phyloP scores from a whole-genome alignment of 2,113 vertebrate species.

The Pelvicachromis taeniatus region DNA sequence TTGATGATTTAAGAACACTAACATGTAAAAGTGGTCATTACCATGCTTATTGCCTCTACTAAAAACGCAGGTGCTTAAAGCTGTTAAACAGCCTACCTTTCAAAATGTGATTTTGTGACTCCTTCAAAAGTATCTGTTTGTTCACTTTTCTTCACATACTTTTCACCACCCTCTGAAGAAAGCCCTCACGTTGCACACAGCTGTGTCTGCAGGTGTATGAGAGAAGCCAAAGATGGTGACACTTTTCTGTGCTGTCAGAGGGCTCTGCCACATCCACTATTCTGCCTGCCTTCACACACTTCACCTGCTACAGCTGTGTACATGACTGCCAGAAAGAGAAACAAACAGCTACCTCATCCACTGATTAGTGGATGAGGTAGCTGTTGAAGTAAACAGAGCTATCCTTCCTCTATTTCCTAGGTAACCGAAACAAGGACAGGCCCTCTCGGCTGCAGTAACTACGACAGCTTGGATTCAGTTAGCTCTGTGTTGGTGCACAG shows the following conservation, averaged over 20 bases:
- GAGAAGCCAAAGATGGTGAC: neutral
- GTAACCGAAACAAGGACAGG: conserved; percentile 97
- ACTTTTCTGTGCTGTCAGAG: conserved; percentile 18
- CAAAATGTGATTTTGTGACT: neutral
- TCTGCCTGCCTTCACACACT: neutral
- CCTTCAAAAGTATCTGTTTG: neutral
- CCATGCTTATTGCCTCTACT: neutral
- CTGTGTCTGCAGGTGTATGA: conserved; percentile 32
- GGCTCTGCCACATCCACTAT: neutral
- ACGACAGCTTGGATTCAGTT: conserved; percentile 97
- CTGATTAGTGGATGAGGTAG: neutral
- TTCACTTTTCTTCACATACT: neutral
- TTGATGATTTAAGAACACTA: neutral
- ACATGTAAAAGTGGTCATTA: neutral
- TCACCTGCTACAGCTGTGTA: conserved; percentile 1
- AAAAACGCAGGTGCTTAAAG: neutral
- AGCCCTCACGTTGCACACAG: neutral
- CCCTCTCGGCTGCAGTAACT: conserved; percentile 97
- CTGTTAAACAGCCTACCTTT: neutral
- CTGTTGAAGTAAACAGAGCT: neutral
- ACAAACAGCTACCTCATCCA: conserved; percentile 57
- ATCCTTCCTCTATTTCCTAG: conserved; percentile 68
- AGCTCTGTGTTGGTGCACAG: conserved; percentile 98
- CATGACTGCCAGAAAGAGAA: conserved; percentile 21
- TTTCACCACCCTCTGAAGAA: neutral